A percentile compares a stretch with the other conserved stretches of the same genome.
These are phyloP conservation scores for Volucella inflata DNA, from an alignment of 2,888 invertebrate species.

Conservation along the genomic window DNA sequence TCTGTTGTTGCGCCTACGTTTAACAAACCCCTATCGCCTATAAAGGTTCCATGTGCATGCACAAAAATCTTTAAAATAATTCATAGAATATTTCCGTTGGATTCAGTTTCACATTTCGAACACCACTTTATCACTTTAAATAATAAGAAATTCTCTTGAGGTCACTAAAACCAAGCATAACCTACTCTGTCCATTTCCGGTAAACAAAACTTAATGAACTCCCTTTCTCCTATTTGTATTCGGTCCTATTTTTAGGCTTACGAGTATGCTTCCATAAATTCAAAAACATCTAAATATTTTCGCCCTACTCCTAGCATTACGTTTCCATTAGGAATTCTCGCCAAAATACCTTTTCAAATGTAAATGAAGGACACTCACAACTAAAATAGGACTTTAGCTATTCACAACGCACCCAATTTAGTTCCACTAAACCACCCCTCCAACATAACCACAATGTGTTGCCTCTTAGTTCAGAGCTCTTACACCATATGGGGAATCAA, in stretches of 20 bases:
- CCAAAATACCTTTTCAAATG: conserved; percentile 36
- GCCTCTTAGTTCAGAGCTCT: neutral
- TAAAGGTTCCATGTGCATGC: too few species aligned
- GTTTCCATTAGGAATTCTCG: conserved; percentile 34
- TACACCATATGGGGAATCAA: conserved; percentile 63
- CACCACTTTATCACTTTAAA: too few species aligned
- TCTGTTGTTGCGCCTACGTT: too few species aligned
- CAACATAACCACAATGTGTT: conserved; percentile 10
- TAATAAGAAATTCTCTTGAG: too few species aligned
- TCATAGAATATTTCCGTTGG: too few species aligned
- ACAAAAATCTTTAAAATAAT: too few species aligned
- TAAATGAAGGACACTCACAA: conserved; percentile 38
- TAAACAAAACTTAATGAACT: too few species aligned
- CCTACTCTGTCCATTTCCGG: too few species aligned
- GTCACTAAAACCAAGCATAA: too few species aligned
- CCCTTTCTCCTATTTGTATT: too few species aligned
- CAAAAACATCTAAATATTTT: neutral
- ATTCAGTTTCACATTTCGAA: too few species aligned
- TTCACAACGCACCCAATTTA: conserved; percentile 2
- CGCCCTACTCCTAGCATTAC: neutral
- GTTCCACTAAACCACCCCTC: neutral
- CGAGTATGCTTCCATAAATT: conserved; percentile 8
- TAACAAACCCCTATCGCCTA: too few species aligned
- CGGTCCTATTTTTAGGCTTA: neutral
- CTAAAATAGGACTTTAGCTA: conserved; percentile 14